A percentile compares a stretch with the other conserved stretches of the same genome.
phyloP scores from a whole-genome alignment of 2,797 vertebrate genomes.

The Amblyraja radiata region DNA sequence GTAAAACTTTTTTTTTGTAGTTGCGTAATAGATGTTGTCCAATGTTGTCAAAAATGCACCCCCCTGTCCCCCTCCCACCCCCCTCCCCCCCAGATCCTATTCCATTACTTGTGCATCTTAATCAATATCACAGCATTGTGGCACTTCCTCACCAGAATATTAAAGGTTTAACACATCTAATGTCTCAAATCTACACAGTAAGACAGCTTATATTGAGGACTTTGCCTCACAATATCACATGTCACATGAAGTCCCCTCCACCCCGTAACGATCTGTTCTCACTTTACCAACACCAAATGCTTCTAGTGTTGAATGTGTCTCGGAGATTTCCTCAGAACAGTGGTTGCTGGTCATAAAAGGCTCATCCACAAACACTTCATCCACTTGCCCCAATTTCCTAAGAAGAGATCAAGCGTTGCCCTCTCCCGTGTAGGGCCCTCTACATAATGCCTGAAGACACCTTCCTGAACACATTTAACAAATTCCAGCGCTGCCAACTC shows the following conservation, averaged over 20 bases:
- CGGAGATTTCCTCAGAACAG: no score
- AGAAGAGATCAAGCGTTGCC: no score
- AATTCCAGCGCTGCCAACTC: no score
- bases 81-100: not conserved
- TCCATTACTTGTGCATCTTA: not conserved
- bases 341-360: no score
- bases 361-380: no score
- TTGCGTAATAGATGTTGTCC: not conserved
- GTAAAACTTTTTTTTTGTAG: constrained; percentile 1
- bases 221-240: not conserved
- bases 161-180: not conserved
- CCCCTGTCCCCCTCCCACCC: not conserved
- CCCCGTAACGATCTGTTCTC: not conserved
- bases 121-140: not conserved
- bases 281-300: not conserved
- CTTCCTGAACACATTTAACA: no score
- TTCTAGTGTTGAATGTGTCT: no score
- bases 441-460: no score
- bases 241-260: not conserved
- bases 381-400: no score
- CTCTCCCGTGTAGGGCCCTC: no score
- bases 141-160: not conserved
- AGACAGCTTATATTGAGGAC: not conserved
- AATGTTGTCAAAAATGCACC: not conserved
- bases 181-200: not conserved